These are phyloP conservation scores for Drosophila cardini DNA, from an alignment of 1,140 invertebrate species.

Conservation along the genomic window DNA sequence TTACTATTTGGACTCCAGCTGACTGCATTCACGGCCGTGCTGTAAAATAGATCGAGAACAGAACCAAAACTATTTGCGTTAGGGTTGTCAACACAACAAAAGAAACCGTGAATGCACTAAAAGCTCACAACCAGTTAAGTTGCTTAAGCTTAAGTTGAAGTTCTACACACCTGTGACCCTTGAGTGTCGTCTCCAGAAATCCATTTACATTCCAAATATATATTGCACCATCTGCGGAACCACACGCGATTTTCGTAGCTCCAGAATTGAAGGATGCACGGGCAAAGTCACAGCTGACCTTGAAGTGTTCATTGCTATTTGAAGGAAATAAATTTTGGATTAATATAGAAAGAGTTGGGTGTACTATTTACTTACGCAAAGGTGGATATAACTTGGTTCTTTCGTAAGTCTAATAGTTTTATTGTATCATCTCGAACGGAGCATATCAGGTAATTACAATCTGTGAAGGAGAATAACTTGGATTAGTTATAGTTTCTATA, in stretches of 20 bases:
- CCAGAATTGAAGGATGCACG: slow-evolving; percentile 96
- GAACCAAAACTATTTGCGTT: slow-evolving; percentile 62
- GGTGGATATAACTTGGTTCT: slow-evolving; percentile 95
- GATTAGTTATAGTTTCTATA: background rate
- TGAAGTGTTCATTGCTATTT: slow-evolving; percentile 95
- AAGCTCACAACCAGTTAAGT: background rate
- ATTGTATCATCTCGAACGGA: slow-evolving; percentile 98
- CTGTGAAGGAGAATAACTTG: slow-evolving; percentile 86
- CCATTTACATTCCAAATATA: slow-evolving; percentile 95
- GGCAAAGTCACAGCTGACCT: slow-evolving; percentile 97
- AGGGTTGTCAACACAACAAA: slow-evolving; percentile 29
- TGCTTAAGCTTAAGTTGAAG: too few relatives aligned
- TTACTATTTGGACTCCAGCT: slow-evolving; percentile 95
- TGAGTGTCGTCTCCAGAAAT: slow-evolving; percentile 92
- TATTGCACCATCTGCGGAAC: slow-evolving; percentile 94
- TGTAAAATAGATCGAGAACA: slow-evolving; percentile 85
- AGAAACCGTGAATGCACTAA: background rate
- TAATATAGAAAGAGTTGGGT: background rate
- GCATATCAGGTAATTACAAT: slow-evolving; percentile 94
- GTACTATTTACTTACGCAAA: slow-evolving; percentile 89
- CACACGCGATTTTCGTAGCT: slow-evolving; percentile 94
- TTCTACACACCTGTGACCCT: slow-evolving; percentile 93
- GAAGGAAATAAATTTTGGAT: slow-evolving; percentile 34
- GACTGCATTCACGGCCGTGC: slow-evolving; percentile 94
- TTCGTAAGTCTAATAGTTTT: slow-evolving; percentile 96